Evolutionary conservation across 2,797 vertebrate genomes (phyloP), one percentile per base, ranked within the genome.

Genomic region (Poeciliopsis turneri): DNA sequence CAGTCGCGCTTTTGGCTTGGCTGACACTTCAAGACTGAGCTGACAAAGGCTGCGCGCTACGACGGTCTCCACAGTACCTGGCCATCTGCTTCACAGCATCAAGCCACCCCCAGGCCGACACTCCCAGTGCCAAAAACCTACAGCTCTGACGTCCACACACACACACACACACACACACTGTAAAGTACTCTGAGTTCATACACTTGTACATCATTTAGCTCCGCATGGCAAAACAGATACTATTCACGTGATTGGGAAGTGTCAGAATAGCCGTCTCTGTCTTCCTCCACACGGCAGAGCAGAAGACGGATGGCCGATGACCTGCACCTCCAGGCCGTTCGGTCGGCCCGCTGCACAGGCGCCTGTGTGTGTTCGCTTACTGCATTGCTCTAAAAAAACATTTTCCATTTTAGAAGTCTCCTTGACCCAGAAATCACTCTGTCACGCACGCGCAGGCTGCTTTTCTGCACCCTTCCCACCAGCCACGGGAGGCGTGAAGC

Each of bases 11-110:
- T 88, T 90, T 76, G 79, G 70, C 80, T 85, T 81, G 76, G 85
- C 82, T 78, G 78, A 41, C 79, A 72, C 86, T 86, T 86, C 59
- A 90, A 83, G 81, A 89, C 82, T 79, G 80, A 85, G 77, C 76
- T 69, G 80, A 92, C 89, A 84, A 84, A 90, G 87, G 81, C 84
- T 33, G 89, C 88, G 90, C 88, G 86, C 86, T 81, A 83, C 83
- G 90, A 86, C 84, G 89, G 87, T 70, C 85, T 84, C 81, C 86
- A 84, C 89, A 78, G 86, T 82, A 93, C 92, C 90, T 90, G 88
- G 84, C 95, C 95, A 96, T 95, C 95, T 96, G 95, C 90, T 94
- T 90, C 94, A 49, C 94, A 94, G 93, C 93, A 90, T 89, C 93
- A 89, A 84, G 72, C 88, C 87, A 82, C 82, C 86, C 49, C 59